Base-by-base conservation (phyloP, 2,888 invertebrate genomes). In the Apamea crenata region DNA sequence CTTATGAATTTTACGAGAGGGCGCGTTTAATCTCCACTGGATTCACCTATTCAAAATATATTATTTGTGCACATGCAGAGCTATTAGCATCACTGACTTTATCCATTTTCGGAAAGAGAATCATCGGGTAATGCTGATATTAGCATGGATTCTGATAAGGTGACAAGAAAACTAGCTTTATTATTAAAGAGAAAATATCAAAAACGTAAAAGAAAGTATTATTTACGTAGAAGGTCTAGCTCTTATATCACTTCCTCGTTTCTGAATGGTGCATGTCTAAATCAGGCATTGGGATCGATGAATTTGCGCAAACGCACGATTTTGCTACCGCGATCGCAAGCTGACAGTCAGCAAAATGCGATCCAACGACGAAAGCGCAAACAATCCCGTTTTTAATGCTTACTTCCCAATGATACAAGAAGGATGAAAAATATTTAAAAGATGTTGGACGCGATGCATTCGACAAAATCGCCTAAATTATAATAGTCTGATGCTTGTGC, bases 121-220 rank as follows among this genome's bases (percentile, higher is more conserved):
- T 56, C n/a, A 47, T 47, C 18, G 44, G 29, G 29, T 47, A 6
- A 18, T 14, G 40, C 21, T n/a, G 6, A 16, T 61, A 50, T 44
- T 61, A 14, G 1, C 21, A 81, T 85, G 78, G 74, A 82, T 77
- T 68, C 82, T 40, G 82, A 72, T 68, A 67, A 73, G 16, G 67
- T 74, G 44, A 50, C 29, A 32, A 67, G 74, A 36, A 53, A 12
- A 10, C 66, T 85, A n/a, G 74, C 85, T 66, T 50, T 68, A 66
- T 40, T 85, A 79, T 50, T 82, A 66, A 85, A 85, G 29, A 68
- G 68, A 79, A 85, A 82, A 66, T 77, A 85, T 72, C 25, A 56
- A 69, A 73, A 53, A 53, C n/a, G 16, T 56, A 21, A 44, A 36
- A 47, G 66, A 25, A 67, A 69, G 10, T 16, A 68, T 36, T 47